Conservation (phyloP, 1,140 invertebrate species). For the Pseudomyrmex flavicornis region DNA sequence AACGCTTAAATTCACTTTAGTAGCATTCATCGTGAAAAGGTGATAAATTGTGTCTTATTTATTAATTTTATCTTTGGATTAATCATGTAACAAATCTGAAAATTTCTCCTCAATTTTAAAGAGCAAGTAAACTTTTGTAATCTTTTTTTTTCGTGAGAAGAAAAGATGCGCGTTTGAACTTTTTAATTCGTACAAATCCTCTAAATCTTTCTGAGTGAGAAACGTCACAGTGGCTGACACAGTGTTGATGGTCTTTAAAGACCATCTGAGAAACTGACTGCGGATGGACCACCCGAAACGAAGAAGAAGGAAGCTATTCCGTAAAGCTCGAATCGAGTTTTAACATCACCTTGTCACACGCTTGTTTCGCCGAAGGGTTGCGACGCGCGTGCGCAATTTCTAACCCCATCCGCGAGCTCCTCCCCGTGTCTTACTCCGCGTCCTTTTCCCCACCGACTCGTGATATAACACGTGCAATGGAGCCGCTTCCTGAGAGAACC, state of each 20-base stretch:
- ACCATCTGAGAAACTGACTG: background rate
- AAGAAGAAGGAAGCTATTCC: slow-evolving; percentile 40
- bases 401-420: slow-evolving; percentile 29
- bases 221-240: background rate
- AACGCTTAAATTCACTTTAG: too few species aligned
- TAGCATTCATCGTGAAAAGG: too few species aligned
- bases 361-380: slow-evolving; percentile 53
- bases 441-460: slow-evolving; percentile 13
- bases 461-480: slow-evolving; percentile 37
- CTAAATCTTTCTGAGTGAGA: background rate
- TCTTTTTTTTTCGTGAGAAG: too few species aligned
- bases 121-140: too few species aligned
- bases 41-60: too few species aligned
- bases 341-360: background rate
- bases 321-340: slow-evolving; percentile 57
- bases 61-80: too few species aligned
- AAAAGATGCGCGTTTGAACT: too few species aligned
- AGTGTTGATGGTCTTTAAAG: background rate
- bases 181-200: too few species aligned
- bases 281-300: background rate
- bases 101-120: too few species aligned
- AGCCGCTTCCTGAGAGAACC: slow-evolving; percentile 18
- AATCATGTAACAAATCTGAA: too few species aligned
- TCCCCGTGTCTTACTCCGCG: background rate
- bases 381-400: slow-evolving; percentile 63